Base-by-base conservation (phyloP, 2,888 invertebrate genomes). In the Diaprepes abbreviatus region DNA sequence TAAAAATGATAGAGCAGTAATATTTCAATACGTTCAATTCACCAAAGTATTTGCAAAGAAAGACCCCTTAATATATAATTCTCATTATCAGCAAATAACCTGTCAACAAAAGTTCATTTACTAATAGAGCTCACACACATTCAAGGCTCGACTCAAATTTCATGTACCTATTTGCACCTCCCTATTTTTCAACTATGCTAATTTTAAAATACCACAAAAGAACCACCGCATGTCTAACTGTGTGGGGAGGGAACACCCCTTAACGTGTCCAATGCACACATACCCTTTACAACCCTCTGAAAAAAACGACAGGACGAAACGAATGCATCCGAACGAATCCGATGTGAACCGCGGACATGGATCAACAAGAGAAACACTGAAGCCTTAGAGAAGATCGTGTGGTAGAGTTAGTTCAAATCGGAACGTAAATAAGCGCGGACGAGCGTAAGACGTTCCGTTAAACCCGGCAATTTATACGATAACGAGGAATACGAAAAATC, bases 361-460 rank as follows among this genome's bases (percentile, higher is more conserved):
- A 69, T 69, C 69, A 69, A 69, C 69, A 69, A 69, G 69, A 68
- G 63, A 68, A 68, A 58, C 58, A 58, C 17, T 43, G 43, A 59
- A 67, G 21, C 24, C 36, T 52, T 52, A 43, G 43, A 33, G 31
- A 36, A 66, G 38, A 36, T 38, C 54, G 52, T 43, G 59, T 31
- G 17, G 43, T n/a, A 7, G 69, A 66, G 59, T 79, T 77, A 81
- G 81, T 81, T 78, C 74, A 77, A 76, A 76, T 75, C 74, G 74
- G 75, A 75, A 72, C 72, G 64, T 69, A 66, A 63, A 54, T 28
- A 40, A 38, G 72, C 52, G 45, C 43, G 73, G 73, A 71, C 52
- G 65, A 66, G 50, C 28, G 43, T 65, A 48, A 59, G 64, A 73
- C 65, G 72, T 72, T 72, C 67, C 69, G 57, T 73, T 35, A 57